These are phyloP conservation scores for Yponomeuta malinellus DNA, from an alignment of 2,888 invertebrate species.

Conservation along the genomic window DNA sequence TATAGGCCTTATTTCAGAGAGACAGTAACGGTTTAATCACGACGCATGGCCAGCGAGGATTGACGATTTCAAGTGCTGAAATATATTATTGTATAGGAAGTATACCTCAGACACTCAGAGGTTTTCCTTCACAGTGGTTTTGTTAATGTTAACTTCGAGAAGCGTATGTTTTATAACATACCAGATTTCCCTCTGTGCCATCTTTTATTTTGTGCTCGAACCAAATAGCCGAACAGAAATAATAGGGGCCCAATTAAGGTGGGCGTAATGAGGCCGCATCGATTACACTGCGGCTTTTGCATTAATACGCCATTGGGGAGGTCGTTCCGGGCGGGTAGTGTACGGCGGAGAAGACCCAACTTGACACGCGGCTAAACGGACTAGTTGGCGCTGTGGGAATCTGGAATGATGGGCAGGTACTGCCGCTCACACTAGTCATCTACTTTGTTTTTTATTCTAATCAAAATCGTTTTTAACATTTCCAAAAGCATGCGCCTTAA, in stretches of 20 bases:
- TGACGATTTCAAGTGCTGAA: too few species aligned
- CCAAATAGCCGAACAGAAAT: constrained; percentile 7
- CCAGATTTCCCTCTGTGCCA: background rate
- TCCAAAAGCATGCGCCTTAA: too few species aligned
- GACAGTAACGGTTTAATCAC: too few species aligned
- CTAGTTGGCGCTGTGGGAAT: constrained; percentile 41
- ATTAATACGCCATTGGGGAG: constrained; percentile 63
- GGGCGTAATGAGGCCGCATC: constrained; percentile 56
- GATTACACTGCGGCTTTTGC: constrained; percentile 40
- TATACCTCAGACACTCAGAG: too few species aligned
- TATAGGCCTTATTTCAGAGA: too few species aligned
- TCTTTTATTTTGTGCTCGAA: background rate
- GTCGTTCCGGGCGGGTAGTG: constrained; percentile 29
- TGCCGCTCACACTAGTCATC: constrained; percentile 12
- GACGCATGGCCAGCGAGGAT: too few species aligned
- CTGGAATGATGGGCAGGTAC: constrained; percentile 42
- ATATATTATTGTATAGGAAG: too few species aligned
- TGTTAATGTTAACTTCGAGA: too few species aligned
- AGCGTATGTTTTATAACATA: background rate
- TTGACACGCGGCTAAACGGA: constrained; percentile 42
- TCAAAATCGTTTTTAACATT: too few species aligned
- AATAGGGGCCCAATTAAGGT: constrained; percentile 26
- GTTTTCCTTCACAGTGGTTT: too few species aligned
- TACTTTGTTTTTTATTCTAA: too few species aligned
- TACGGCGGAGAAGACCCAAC: constrained; percentile 43